Base-by-base conservation (phyloP, 2,113 vertebrate genomes). In the Nothobranchius furzeri region DNA sequence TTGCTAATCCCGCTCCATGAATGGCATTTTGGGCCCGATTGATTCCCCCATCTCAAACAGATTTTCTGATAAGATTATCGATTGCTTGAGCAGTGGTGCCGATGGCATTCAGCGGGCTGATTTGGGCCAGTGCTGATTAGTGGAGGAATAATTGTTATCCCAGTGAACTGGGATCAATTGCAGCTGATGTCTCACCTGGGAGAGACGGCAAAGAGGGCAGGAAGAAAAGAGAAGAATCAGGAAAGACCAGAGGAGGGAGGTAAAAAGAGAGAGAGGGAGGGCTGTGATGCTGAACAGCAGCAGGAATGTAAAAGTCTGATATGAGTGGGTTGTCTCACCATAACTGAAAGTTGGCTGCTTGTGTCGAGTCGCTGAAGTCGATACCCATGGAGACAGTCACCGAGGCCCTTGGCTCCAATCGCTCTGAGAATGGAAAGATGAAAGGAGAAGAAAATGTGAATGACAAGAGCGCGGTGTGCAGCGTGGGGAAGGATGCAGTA, bases 111-210 rank as follows among this genome's bases (percentile, higher is more conserved):
- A 93, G 95, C 94, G 89, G 94, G 94, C 91, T 94, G 94, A 96
- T 95, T 95, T 95, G 92, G 93, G 93, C 94, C 89, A 92, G 91
- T 66, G 91, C 94, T 94, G 96, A 98, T 98, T 96, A 96, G 94
- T 92, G 94, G 93, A 93, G 94, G 95, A 96, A 94, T 96, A 96
- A 97, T 96, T 96, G 96, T 97, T 96, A 96, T 98, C 95, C 94
- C 91, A 92, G 87, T 90, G 92, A 94, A 94, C 93, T 85, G 90
- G 91, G 93, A 97, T 98, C 96, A 96, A 98, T 97, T 87, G 94
- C 73, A 93, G 92, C 88, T 95, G 95, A 95, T 92, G 92, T 85
- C 94, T 94, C 92, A 94, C 90, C 92, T 93, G 94, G 92, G 82
- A 87, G 89, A 73, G 93, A 86, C 75, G 91, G 90, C 91, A 89